Evolutionary conservation across 2,888 invertebrate genomes (phyloP).

Genomic region (Cyaniris semiargus): DNA sequence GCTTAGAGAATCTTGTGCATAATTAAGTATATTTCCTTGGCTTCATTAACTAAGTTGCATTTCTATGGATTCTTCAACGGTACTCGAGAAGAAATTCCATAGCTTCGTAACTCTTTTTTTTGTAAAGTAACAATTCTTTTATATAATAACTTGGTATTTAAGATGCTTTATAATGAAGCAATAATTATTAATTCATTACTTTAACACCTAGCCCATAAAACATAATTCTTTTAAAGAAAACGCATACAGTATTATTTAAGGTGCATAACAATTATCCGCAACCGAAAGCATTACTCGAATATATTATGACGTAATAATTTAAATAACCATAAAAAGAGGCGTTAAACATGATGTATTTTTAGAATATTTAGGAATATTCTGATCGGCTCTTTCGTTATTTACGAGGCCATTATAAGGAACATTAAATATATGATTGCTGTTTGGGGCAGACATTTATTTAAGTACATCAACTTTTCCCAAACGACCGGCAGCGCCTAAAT

Average conservation of each 20-base stretch:
- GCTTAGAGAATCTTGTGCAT: constrained; percentile 4
- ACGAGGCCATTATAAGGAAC: constrained; percentile 74
- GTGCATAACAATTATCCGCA: no score
- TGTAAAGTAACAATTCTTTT: not conserved
- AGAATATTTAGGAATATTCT: not conserved
- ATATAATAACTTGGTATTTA: not conserved
- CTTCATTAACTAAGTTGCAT: not conserved
- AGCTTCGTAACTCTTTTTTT: not conserved
- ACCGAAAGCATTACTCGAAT: no score
- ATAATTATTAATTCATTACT: no score
- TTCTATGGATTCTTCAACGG: constrained; percentile 38
- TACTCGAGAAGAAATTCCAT: constrained; percentile 33
- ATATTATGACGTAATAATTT: not conserved
- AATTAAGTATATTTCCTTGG: constrained; percentile 14
- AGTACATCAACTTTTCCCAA: constrained; percentile 73
- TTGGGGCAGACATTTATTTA: constrained; percentile 70
- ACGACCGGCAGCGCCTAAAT: constrained; percentile 68
- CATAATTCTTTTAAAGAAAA: no score
- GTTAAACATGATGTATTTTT: constrained; percentile 43
- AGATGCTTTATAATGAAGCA: not conserved
- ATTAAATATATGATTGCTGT: constrained; percentile 72
- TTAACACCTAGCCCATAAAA: no score
- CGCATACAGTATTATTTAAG: no score
- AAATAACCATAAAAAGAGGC: constrained; percentile 33
- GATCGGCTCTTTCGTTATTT: constrained; percentile 46